Base-by-base conservation (phyloP, 2,888 invertebrate species). In the Oscheius myriophilus region DNA sequence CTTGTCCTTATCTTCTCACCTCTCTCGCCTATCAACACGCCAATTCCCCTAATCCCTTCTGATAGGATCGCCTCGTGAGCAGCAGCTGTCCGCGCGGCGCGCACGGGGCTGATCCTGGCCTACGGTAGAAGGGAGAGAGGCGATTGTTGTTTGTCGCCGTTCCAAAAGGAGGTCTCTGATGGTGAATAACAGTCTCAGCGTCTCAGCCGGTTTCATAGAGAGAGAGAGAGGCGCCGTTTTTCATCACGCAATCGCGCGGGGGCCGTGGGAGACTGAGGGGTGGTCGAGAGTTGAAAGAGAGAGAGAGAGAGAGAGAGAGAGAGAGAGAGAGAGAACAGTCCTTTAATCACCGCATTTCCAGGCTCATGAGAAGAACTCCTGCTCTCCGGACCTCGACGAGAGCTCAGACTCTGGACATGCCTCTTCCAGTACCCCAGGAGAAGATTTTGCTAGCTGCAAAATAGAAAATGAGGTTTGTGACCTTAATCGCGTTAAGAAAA, bases 341-440 rank as follows among this genome's bases (percentile, higher is more conserved):
- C 33, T 6, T 33, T 6, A 6, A 33, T 33, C 4, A 52, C 7
- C 33, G 7, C 6, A 42, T 33, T 71, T 73, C 12, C 52, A 78
- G 78, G 67, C 64, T 16, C 75, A 75, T 39, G 73, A 76, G 55
- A 72, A 62, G 45, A 73, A 75, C 18, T 49, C 46, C 23, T 54
- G 45, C 45, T 69, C 78, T 1, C 78, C 78, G 26, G 73, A 67
- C 16, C 43, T 76, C 39, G 80, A 81, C 45, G 80, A 81, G 62
- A 78, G 78, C 62, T 70, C 71, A 16, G 81, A 81, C 49, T 81
- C 81, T 7, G 81, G 81, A n/a, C 67, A 81, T 45, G 78, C 76
- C 0, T 78, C 78, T 0, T 68, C 77, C 42, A 78, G 76, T 59
- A 69, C 77, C 18, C 76, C 79, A 16, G 55, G 54, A 16, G 68